Evolutionary conservation across 2,888 invertebrate species (phyloP).

Genomic region (Spilarctia lutea): DNA sequence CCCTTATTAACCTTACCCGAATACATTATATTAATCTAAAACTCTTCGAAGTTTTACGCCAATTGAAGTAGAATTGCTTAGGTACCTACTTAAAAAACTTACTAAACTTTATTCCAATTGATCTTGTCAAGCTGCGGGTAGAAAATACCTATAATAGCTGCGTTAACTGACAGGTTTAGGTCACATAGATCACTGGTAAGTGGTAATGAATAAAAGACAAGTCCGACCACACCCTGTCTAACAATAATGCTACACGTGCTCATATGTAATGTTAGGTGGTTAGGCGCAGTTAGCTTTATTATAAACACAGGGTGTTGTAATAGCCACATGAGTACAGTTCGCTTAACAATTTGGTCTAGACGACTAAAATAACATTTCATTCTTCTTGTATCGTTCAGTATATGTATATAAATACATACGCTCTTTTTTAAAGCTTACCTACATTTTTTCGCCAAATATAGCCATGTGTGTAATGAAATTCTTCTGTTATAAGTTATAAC

Average conservation of each 20-base stretch:
- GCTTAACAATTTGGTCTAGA: not conserved
- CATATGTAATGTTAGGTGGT: slow-evolving; percentile 35
- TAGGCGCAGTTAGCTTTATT: slow-evolving; percentile 2
- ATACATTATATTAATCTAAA: too few species aligned
- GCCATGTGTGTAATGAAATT: too few species aligned
- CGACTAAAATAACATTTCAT: not conserved
- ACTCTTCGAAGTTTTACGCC: not conserved
- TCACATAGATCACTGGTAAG: slow-evolving; percentile 57
- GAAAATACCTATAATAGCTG: not conserved
- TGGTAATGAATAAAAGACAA: slow-evolving; percentile 53
- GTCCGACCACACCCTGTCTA: slow-evolving; percentile 58
- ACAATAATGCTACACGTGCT: slow-evolving; percentile 59
- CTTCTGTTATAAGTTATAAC: not conserved
- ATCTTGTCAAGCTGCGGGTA: not conserved
- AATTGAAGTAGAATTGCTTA: not conserved
- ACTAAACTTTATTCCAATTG: not conserved
- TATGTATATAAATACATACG: too few species aligned
- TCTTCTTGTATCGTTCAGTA: not conserved
- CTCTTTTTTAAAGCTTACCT: too few species aligned
- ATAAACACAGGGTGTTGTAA: slow-evolving; percentile 1
- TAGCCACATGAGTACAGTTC: not conserved
- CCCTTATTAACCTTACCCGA: too few species aligned
- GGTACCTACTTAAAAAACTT: not conserved
- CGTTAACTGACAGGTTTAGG: slow-evolving; percentile 65
- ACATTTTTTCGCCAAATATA: not conserved